Percentiles rank a stretch among this genome's conserved stretches.
phyloP scores from a whole-genome alignment of 2,113 vertebrate genomes.

The Scolopax mira region DNA sequence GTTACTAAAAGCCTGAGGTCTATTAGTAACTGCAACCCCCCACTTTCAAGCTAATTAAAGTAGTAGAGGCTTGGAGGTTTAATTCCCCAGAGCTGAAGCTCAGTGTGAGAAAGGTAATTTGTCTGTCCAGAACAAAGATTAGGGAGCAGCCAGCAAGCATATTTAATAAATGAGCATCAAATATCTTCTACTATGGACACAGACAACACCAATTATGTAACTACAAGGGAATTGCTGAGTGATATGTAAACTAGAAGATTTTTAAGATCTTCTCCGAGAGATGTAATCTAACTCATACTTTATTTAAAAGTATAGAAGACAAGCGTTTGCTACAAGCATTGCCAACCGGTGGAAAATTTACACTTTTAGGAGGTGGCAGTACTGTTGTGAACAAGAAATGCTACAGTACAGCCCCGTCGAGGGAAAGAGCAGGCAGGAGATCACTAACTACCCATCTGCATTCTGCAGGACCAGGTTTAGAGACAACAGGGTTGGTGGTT shows the following conservation, averaged over 20 bases:
- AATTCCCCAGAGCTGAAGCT: slow-evolving; percentile 92
- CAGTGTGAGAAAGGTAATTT: slow-evolving; percentile 98
- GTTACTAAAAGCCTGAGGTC: slow-evolving; percentile 91
- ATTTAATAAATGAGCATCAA: slow-evolving; percentile 98
- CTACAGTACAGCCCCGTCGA: neutral
- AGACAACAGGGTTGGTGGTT: neutral
- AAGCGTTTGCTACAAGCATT: neutral
- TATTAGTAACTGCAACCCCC: slow-evolving; percentile 94
- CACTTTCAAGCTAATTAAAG: slow-evolving; percentile 99
- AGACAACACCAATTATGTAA: slow-evolving; percentile 89
- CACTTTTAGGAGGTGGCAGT: neutral
- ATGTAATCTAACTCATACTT: slow-evolving; percentile 33
- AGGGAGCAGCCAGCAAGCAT: slow-evolving; percentile 88
- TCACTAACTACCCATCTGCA: neutral
- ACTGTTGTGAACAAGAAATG: neutral
- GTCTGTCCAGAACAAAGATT: slow-evolving; percentile 99
- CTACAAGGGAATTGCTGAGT: slow-evolving; percentile 68
- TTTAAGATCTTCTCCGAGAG: slow-evolving; percentile 39
- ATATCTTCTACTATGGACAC: slow-evolving; percentile 83
- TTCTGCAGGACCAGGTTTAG: neutral
- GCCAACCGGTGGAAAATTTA: neutral
- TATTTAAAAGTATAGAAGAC: slow-evolving; percentile 53
- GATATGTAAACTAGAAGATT: slow-evolving; percentile 72
- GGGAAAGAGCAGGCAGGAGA: neutral
- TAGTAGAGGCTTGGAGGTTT: slow-evolving; percentile 91